Conservation (phyloP, 2,888 invertebrate species). For the Ornithoptera alexandrae region DNA sequence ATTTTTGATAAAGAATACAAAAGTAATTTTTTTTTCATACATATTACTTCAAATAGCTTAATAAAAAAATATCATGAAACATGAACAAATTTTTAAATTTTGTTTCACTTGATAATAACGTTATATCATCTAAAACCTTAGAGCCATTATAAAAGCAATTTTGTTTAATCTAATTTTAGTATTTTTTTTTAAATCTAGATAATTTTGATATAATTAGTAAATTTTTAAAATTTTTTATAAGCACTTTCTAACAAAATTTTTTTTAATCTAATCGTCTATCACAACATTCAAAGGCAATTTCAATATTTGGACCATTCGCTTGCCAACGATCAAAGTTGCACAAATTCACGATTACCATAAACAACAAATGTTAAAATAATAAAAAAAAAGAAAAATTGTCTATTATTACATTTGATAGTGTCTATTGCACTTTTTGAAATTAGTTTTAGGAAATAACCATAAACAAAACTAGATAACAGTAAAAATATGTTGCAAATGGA, state of each 20-base stretch:
- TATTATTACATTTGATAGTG: too few species aligned
- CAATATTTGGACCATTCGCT: slow-evolving; percentile 74
- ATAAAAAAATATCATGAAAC: too few species aligned
- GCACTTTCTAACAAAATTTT: slow-evolving; percentile 24
- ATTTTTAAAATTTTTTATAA: slow-evolving; percentile 30
- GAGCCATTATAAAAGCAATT: slow-evolving; percentile 20
- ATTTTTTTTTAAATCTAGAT: slow-evolving; percentile 15
- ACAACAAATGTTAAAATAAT: not conserved
- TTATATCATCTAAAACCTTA: slow-evolving; percentile 2
- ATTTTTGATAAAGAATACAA: too few species aligned
- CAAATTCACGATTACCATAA: slow-evolving; percentile 35
- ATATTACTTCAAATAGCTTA: too few species aligned
- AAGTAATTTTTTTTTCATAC: too few species aligned
- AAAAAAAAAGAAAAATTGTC: too few species aligned
- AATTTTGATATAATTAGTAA: slow-evolving; percentile 23
- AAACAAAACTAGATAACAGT: too few species aligned
- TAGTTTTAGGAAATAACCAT: too few species aligned
- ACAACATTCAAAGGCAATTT: slow-evolving; percentile 77
- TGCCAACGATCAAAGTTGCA: slow-evolving; percentile 62
- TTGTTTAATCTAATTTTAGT: slow-evolving; percentile 4
- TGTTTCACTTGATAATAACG: too few species aligned
- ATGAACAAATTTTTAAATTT: too few species aligned
- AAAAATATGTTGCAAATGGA: too few species aligned
- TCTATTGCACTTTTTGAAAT: too few species aligned
- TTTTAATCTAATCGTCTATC: slow-evolving; percentile 53